Base-by-base conservation (phyloP, 1,140 invertebrate species). In the Aphidius gifuensis region DNA sequence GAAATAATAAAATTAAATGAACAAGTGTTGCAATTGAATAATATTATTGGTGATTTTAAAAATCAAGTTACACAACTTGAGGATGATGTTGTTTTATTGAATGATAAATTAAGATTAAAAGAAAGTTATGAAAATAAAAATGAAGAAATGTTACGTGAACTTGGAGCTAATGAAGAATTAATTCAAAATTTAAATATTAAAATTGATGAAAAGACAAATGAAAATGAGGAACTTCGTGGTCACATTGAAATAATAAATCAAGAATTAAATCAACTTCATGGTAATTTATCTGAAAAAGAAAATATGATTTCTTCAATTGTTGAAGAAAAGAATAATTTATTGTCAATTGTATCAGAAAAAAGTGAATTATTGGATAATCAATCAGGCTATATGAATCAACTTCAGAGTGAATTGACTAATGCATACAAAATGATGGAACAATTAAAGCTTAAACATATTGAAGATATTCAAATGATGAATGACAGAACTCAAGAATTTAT, bases 391-490 rank as follows among this genome's bases (percentile, higher is more conserved):
- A 54, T 66, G 0, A 62, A 72, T 0, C 66, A 77, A 44, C 9
- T 79, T 63, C 72, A 65, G 82, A 79, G 70, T 72, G 87, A 76
- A 69, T 72, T 71, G 72, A 82, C 60, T 54, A 70, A 76, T 2
- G 69, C 69, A 8, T 74, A 75, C 49, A 82, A 75, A 63, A 71
- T 77, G 49, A 82, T 84, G 67, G 85, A 88, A 66, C 75, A 84
- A 9, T 56, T 77, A 32, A 79, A 75, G 54, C 6, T 44, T 0
- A 73, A 79, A 23, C 69, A 76, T 11, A 58, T 58, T 0, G 71
- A 79, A 21, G 74, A 80, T n/a, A 67, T 65, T 5, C 58, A 68
- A 45, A 70, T 75, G 63, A 61, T 74, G 5, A 75, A 69, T 51
- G 63, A 48, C 38, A 68, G 68, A 60, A 60, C 77, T 0, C 73